phyloP scores from a whole-genome alignment of 1,140 invertebrate species.

The Aphelenchoides avenae region DNA sequence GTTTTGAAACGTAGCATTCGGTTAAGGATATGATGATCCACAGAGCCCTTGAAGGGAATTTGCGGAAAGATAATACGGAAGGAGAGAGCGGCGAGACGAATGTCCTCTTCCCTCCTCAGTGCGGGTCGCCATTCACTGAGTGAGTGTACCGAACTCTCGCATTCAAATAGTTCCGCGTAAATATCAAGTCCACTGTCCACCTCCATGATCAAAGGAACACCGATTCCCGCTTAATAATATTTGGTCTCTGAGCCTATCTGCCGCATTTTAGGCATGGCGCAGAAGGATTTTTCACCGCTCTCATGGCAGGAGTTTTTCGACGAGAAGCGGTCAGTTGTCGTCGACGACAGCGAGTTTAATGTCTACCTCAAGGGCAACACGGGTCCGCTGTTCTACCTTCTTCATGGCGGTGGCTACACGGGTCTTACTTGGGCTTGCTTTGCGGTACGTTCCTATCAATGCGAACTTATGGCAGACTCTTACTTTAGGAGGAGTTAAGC shows the following conservation, averaged over 20 bases:
- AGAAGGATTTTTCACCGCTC: conserved; percentile 44
- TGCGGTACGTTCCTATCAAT: conserved; percentile 40
- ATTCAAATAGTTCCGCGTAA: background rate
- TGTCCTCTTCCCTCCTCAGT: background rate
- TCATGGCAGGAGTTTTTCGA: conserved; percentile 52
- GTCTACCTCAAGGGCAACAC: conserved; percentile 51
- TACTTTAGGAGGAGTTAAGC: conserved; percentile 48
- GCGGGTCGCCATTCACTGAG: background rate
- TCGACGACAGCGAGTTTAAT: conserved; percentile 50
- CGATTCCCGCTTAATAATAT: too few species aligned
- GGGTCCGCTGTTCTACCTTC: conserved; percentile 54
- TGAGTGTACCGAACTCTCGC: background rate
- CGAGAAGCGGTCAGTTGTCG: conserved; percentile 33
- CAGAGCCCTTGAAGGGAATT: too few species aligned
- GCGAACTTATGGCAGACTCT: too few species aligned
- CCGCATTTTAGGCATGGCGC: too few species aligned
- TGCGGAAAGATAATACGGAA: too few species aligned
- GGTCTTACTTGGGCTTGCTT: conserved; percentile 57
- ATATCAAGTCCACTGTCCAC: background rate
- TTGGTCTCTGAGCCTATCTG: too few species aligned
- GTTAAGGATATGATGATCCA: too few species aligned
- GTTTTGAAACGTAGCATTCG: too few species aligned
- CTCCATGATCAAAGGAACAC: background rate
- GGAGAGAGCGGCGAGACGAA: too few species aligned
- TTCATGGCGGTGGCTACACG: conserved; percentile 57